Evolutionary conservation across 2,113 vertebrate genomes (phyloP).

Genomic region (Axis porcinus): DNA sequence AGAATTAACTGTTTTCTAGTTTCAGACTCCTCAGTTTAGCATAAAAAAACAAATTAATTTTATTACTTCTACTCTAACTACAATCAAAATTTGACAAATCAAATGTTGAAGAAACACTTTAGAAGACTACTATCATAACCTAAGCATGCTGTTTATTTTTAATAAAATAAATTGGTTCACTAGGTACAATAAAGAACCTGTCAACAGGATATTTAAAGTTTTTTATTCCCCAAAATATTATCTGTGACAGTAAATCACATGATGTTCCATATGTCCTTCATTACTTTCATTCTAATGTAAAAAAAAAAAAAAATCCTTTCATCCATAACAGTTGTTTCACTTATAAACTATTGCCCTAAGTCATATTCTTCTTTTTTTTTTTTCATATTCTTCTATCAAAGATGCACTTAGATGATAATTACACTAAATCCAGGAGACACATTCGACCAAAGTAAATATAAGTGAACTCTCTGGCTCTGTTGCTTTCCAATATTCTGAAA

Average conservation of each 20-base stretch:
- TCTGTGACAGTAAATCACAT: neutral
- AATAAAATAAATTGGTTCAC: constrained; percentile 43
- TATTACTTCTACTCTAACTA: neutral
- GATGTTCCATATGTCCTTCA: constrained; percentile 43
- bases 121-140: constrained; percentile 29
- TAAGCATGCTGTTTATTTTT: constrained; percentile 10
- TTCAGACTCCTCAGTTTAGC: neutral
- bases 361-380: neutral
- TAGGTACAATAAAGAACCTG: constrained; percentile 50
- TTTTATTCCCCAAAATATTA: constrained; percentile 21
- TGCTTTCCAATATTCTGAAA: neutral
- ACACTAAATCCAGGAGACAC: neutral
- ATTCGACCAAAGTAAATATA: neutral
- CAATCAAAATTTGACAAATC: constrained; percentile 38
- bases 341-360: neutral
- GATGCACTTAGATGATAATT: neutral
- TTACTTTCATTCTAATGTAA: neutral
- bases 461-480: neutral
- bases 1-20: neutral
- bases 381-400: neutral
- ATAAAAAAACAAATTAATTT: neutral
- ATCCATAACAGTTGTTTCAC: neutral
- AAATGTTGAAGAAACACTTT: constrained; percentile 52
- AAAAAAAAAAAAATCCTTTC: neutral
- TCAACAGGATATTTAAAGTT: constrained; percentile 33